These are phyloP conservation scores for Alcis repandata DNA, from an alignment of 2,888 invertebrate genomes.

Conservation along the genomic window DNA sequence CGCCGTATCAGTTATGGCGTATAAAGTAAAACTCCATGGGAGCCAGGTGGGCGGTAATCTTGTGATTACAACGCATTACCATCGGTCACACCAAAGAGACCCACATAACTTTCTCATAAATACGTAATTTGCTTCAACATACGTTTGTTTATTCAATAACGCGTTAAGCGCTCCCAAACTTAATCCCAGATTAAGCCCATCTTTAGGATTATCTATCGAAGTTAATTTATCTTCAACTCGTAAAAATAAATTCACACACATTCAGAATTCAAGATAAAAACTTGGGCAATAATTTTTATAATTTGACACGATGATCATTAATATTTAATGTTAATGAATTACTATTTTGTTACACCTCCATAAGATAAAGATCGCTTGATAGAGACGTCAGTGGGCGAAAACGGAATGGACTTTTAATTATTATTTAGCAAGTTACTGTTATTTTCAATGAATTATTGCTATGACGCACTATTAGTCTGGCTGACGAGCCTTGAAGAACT, in stretches of 20 bases:
- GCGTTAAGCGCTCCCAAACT: constrained; percentile 63
- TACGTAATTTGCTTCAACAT: constrained; percentile 75
- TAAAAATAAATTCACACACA: constrained; percentile 55
- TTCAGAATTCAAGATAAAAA: constrained; percentile 45
- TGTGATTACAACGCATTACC: constrained; percentile 78
- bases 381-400: constrained; percentile 50
- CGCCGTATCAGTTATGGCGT: constrained; percentile 50
- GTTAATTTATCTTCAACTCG: constrained; percentile 61
- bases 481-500: constrained; percentile 24
- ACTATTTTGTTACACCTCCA: constrained; percentile 50
- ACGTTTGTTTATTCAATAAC: constrained; percentile 76
- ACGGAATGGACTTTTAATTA: constrained; percentile 39
- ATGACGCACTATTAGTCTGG: constrained; percentile 26
- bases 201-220: constrained; percentile 55
- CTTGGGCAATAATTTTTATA: constrained; percentile 46
- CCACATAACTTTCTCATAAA: constrained; percentile 73
- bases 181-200: constrained; percentile 44
- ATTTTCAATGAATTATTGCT: constrained; percentile 36
- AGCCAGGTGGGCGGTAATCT: constrained; percentile 78
- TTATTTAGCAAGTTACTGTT: constrained; percentile 47
- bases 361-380: constrained; percentile 47
- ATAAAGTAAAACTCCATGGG: constrained; percentile 59
- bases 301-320: constrained; percentile 49
- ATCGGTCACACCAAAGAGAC: constrained; percentile 66
- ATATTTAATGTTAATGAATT: constrained; percentile 51